These are phyloP conservation scores for Stenopsyche tienmushanensis DNA, from an alignment of 1,140 invertebrate species.

Conservation along the genomic window DNA sequence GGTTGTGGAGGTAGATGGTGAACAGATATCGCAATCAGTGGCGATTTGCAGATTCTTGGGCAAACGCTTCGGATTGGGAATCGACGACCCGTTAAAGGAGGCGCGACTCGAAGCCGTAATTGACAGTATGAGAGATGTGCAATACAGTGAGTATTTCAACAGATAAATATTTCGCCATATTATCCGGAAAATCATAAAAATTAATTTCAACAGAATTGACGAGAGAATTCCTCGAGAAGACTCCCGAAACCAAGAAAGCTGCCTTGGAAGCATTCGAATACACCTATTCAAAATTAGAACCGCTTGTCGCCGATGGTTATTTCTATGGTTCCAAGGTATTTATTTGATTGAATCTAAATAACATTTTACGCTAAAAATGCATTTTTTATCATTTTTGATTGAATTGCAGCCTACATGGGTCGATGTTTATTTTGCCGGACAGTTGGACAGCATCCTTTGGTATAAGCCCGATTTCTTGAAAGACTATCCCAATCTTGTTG, in stretches of 20 bases:
- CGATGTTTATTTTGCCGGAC: constrained; percentile 25
- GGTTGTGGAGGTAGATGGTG: constrained; percentile 71
- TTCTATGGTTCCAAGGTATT: constrained; percentile 36
- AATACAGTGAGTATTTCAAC: constrained; percentile 48
- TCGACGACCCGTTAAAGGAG: constrained; percentile 65
- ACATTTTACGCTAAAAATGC: not conserved
- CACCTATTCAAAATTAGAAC: constrained; percentile 9
- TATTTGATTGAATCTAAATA: not conserved
- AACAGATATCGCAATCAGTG: constrained; percentile 65
- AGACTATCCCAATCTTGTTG: constrained; percentile 59
- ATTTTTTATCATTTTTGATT: constrained; percentile 6
- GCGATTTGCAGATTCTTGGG: constrained; percentile 73
- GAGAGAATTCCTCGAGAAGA: constrained; percentile 31
- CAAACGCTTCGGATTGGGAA: constrained; percentile 64
- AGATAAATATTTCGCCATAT: not conserved
- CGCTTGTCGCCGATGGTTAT: constrained; percentile 30
- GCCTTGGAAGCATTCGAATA: too few species aligned
- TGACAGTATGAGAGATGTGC: constrained; percentile 61
- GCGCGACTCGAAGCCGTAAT: constrained; percentile 65
- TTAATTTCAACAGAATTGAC: not conserved
- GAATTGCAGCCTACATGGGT: constrained; percentile 24
- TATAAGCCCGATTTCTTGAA: constrained; percentile 57
- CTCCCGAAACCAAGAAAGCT: constrained; percentile 21
- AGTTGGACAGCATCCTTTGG: constrained; percentile 12
- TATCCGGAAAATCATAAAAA: not conserved